Base-by-base conservation (phyloP, 2,113 vertebrate genomes). In the Poeciliopsis retropinna region DNA sequence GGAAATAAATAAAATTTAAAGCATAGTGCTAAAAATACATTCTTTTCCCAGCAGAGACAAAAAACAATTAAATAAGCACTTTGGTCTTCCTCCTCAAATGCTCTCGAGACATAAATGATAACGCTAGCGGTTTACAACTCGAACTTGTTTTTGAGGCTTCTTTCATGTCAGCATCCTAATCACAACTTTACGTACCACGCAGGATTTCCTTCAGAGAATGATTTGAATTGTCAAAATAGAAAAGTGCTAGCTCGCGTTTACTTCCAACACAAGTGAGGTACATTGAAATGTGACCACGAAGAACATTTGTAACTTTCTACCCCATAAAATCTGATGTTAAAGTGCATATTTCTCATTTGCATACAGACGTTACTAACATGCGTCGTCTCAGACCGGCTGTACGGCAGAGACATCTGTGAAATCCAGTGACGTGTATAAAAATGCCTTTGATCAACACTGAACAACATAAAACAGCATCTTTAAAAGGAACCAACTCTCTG, bases 31-130 rank as follows among this genome's bases (percentile, higher is more conserved):
- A 92, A 87, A 85, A 93, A 95, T 94, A 96, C 95, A 96, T 96
- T 96, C 92, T 87, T 91, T 84, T 92, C 94, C 75, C 93, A 94
- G 92, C 90, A 95, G 93, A 96, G 41, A 85, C 64, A 74, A 71
- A 71, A 76, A 66, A 85, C 47, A 78, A 73, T 65, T 60, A 85
- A 87, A 85, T 69, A 96, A 96, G 95, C 95, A 97, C 97, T 97
- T 98, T 97, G 97, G 96, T 97, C 94, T 94, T 96, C 92, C 93
- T 94, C 92, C 93, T 94, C 90, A 92, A 92, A 94, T 70, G 79
- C 94, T 82, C 93, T 92, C 70, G 82, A 93, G 19, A 25, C 11
- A 11, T 25, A 27, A 65, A 14, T 92, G 89, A 91, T 91, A 79
- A 93, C 90, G 89, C 90, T 74, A 82, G 73, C 70, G 41, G 72